A percentile compares a stretch with the other conserved stretches of the same genome.
Conservation (phyloP, 1,140 invertebrate genomes). For the Brachionus angularis region DNA sequence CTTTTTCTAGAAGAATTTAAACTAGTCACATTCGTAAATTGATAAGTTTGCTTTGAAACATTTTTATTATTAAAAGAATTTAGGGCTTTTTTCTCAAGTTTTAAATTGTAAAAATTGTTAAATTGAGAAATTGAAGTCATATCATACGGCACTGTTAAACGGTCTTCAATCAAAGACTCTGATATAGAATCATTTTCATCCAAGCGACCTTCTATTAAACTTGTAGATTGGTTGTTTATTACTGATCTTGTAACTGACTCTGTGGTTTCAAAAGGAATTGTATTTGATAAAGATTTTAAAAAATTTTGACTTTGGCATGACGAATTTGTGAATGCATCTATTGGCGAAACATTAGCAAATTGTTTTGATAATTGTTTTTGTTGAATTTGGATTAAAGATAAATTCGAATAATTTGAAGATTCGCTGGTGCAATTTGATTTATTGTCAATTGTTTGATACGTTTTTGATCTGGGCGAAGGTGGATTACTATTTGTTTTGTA, state of each 20-base stretch:
- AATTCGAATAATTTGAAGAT: neutral
- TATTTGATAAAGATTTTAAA: neutral
- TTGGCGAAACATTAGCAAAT: constrained; percentile 36
- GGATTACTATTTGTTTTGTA: constrained; percentile 23
- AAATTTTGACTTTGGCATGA: constrained; percentile 13
- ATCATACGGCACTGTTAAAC: too few relatives aligned
- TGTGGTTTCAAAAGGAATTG: constrained; percentile 24
- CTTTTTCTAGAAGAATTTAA: neutral
- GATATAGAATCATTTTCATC: too few relatives aligned
- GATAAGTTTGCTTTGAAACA: neutral
- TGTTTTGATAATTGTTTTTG: constrained; percentile 23
- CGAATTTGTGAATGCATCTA: neutral
- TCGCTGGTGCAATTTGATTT: neutral
- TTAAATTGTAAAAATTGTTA: too few relatives aligned
- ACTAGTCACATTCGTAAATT: neutral
- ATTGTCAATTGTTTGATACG: neutral
- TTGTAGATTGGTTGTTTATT: too few relatives aligned
- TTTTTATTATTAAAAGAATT: neutral
- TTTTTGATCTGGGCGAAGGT: neutral
- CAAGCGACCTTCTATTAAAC: too few relatives aligned
- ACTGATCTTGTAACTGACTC: neutral
- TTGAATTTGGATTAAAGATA: constrained; percentile 12
- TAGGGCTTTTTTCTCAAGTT: too few relatives aligned
- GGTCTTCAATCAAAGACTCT: too few relatives aligned
- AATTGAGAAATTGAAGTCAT: too few relatives aligned